phyloP scores from a whole-genome alignment of 1,140 invertebrate genomes.

The Drosophila erecta region DNA sequence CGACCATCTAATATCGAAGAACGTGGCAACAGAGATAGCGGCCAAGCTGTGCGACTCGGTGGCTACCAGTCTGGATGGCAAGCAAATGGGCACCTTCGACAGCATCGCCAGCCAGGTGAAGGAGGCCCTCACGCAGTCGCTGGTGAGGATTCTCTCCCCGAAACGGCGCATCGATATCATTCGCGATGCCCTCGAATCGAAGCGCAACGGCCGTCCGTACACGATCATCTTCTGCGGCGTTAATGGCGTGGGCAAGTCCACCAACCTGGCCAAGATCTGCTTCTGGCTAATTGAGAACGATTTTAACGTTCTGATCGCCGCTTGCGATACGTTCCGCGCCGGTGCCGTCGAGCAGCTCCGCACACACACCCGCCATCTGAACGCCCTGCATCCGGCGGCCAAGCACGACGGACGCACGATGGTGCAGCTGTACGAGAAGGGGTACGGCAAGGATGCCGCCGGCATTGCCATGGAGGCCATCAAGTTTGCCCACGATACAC shows the following conservation, averaged over 20 bases:
- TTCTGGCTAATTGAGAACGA: constrained; percentile 99
- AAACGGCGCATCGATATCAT: constrained; percentile 98
- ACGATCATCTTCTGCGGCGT: constrained; percentile 99
- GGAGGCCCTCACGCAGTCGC: constrained; percentile 91
- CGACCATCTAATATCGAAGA: constrained; percentile 98
- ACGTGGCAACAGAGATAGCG: constrained; percentile 98
- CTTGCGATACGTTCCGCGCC: constrained; percentile 99
- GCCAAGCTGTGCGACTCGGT: constrained; percentile 98
- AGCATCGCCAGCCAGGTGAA: constrained; percentile 94
- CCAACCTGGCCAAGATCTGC: constrained; percentile 99
- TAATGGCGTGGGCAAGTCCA: constrained; percentile 99
- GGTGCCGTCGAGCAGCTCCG: constrained; percentile 99
- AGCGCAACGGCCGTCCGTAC: constrained; percentile 93
- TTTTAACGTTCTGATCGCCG: constrained; percentile 97
- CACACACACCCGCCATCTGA: constrained; percentile 97
- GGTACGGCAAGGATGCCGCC: constrained; percentile 99
- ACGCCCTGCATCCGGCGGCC: constrained; percentile 95
- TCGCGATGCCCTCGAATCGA: constrained; percentile 96
- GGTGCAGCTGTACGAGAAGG: constrained; percentile 99
- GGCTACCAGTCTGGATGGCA: constrained; percentile 95
- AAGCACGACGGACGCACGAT: constrained; percentile 90
- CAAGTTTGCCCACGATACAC: constrained; percentile 91
- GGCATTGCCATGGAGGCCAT: constrained; percentile 99
- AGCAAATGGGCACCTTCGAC: constrained; percentile 96
- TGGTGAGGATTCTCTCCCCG: constrained; percentile 97